Base-by-base conservation (phyloP, 2,113 vertebrate genomes). In the Andinoacara biseriatus region DNA sequence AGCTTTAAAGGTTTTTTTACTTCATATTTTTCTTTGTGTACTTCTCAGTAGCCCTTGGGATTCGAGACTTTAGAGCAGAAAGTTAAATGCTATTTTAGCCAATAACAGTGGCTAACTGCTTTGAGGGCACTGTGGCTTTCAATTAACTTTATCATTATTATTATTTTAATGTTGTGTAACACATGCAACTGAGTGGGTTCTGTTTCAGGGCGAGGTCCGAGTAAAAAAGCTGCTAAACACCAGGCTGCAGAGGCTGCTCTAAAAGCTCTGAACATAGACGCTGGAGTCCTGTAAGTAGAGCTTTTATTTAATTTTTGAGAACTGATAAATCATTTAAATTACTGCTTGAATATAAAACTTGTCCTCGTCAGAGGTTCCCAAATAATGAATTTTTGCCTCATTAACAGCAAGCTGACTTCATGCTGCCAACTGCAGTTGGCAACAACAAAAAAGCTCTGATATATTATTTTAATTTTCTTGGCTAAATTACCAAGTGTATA, bases 201-300 rank as follows among this genome's bases (percentile, higher is more conserved):
- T 88, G 18, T 87, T 80, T 43, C 79, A 98, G 97, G 97, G 87
- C 96, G 97, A 89, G 97, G 97, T 35, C 78, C 95, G 11, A 98
- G 96, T 94, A 98, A 98, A 95, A 98, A 98, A 91, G 93, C 96
- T 69, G 97, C 97, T 10, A 98, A 97, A 91, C 97, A 98, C 5
- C 95, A 95, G 92, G 97, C 97, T 86, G 97, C 97, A 62, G 96
- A 96, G 79, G 95, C 95, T 29, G 96, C 96, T 15, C 90, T 98
- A 77, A 95, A 92, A 78, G 67, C 95, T 82, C 90, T 98, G 83
- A 94, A 97, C 81, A 92, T 94, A 85, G 95, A 95, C 35, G 57
- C 90, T 82, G 94, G 90, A 82, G 74, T 89, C 81, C 84, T 91
- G 97, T 97, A 90, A 97, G 97, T 90, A 35, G 10, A 74, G 24